Evolutionary conservation across 2,888 invertebrate genomes (phyloP), one percentile per base, ranked within the genome.

Genomic region (Volucella inanis): DNA sequence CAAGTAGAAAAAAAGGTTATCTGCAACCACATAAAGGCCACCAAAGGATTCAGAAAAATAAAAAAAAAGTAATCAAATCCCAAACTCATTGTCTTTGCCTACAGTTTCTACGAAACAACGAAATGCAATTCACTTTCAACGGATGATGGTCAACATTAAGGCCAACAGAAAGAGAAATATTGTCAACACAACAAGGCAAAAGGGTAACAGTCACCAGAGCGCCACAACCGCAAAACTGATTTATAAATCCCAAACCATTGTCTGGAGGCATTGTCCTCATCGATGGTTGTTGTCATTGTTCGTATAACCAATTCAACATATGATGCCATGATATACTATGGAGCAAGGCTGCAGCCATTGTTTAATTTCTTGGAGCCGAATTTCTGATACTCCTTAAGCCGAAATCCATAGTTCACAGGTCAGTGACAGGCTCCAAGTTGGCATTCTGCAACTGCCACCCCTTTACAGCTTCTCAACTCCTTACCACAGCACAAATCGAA

Each of bases 171-270:
- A 49, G 55, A 71, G 43, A 78, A 57, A 57, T 55, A 77, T 62
- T 76, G 68, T 61, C 59, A 62, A 61, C 49, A 45, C 43, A 22
- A 43, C 62, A 61, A 50, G 50, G 50, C 62, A 31, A 31, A 4
- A 31, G 31, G 31, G 6, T 6, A 31, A 31, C 31, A 31, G 31
- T 31, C 31, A 31, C 6, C 31, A 31, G 55, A 59, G 67, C 71
- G 67, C 50, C 67, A 43, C 50, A 62, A 70, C 50, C 6, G 49
- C 72, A 74, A 80, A 75, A 79, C 54, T 84, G 84, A 84, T 84
- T 84, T 84, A 84, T 84, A 75, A 79, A 80, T 70, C 84, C 54
- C 31, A 31, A 22, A 62, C 84, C 84, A 84, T 84, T 84, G 84
- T 84, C 71, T 71, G 80, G 45, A 75, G 62, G 70, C 70, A 77